A percentile compares a stretch with the other conserved stretches of the same genome.
Conservation (phyloP, 1,140 invertebrate species). For the Aphis gossypii region DNA sequence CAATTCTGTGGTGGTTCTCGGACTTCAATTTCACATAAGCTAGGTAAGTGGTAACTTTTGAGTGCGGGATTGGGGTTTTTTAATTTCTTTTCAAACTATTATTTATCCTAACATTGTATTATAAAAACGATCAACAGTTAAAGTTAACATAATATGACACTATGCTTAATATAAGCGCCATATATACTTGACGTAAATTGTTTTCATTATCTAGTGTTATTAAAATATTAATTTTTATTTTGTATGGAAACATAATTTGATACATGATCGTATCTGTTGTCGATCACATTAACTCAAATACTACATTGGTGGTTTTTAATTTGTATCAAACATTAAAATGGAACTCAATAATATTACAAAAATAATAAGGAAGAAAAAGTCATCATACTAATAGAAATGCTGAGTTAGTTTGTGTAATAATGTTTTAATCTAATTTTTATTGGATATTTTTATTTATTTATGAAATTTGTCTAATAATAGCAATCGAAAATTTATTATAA, state of each 20-base stretch:
- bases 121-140: neutral
- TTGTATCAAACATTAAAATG: neutral
- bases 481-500: neutral
- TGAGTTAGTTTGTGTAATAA: no score
- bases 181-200: no score
- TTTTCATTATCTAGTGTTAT: no score
- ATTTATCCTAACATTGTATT: neutral
- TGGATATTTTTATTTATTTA: neutral
- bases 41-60: neutral
- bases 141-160: neutral
- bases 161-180: neutral
- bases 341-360: neutral
- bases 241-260: no score
- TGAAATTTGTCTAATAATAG: neutral
- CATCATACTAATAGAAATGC: neutral
- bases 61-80: neutral
- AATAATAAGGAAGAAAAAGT: neutral
- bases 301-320: neutral
- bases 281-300: no score
- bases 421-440: no score
- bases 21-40: neutral
- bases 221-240: no score
- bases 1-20: neutral
- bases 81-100: neutral
- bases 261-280: no score